Base-by-base conservation (phyloP, 1,140 invertebrate genomes). In the Onthophagus taurus region DNA sequence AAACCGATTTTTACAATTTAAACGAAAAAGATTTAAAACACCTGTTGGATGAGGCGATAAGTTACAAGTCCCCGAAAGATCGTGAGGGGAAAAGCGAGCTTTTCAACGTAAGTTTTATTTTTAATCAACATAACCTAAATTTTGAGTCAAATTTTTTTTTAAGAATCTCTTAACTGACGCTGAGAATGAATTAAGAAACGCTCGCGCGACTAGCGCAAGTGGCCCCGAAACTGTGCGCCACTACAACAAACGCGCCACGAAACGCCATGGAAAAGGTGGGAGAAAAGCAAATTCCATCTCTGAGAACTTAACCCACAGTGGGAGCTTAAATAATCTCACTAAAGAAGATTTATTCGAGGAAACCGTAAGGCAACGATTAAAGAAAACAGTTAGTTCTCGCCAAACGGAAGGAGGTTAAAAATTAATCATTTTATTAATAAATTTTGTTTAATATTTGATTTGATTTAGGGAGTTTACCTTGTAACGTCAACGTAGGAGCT, bases 21-120 rank as follows among this genome's bases (percentile, higher is more conserved):
- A 78, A 84, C 59, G 81, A 84, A 60, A 72, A 73, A 19, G 74
- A 80, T 57, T 63, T 85, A 44, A 73, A 75, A 45, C 77, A 78
- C 31, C 63, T 86, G 23, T 65, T 86, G 47, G 78, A 85, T 59
- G 83, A 86, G 71, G 81, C 81, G 44, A 74, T 82, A 55, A 78
- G 72, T 35, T 86, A 85, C 64, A 84, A 83, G 63, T 74, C 75
- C 55, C 81, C 81, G 29, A 83, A 81, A 69, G 81, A 85, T 61
- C 68, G 80, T 42, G 80, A 82, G 63, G 80, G 80, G 53, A 83
- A 83, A 64, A 83, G 80, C 54, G 72, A 70, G 61, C 70, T 84
- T 16, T 85, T 85, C 63, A 81, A 81, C 69, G 81, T 83, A 65
- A 65, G 57, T 47, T 26, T 29, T n/a, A 5, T 36, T 11, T n/a